These are phyloP conservation scores for Triplophysa dalaica DNA, from an alignment of 2,113 vertebrate species.

Conservation along the genomic window DNA sequence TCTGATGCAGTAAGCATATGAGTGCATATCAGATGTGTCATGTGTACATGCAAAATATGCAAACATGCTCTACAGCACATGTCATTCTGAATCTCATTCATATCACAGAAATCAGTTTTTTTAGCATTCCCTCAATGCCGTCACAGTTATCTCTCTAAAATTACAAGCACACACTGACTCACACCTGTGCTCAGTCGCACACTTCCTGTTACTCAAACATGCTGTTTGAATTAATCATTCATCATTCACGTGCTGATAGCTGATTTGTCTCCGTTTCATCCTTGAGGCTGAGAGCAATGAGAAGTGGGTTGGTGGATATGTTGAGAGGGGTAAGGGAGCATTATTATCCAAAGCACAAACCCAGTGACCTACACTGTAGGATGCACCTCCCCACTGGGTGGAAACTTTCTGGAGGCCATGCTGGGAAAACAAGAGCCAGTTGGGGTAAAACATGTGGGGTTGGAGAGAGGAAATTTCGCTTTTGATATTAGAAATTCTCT, in stretches of 20 bases:
- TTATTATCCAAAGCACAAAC: conserved; percentile 15
- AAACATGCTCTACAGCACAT: neutral
- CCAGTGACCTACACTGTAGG: conserved; percentile 28
- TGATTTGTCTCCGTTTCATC: conserved; percentile 18
- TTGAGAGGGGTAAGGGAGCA: neutral
- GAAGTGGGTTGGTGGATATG: neutral
- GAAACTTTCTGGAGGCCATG: conserved; percentile 43
- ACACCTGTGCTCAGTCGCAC: neutral
- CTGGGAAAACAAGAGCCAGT: conserved; percentile 11
- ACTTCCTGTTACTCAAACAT: conserved; percentile 8
- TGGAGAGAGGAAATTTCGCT: conserved; percentile 3
- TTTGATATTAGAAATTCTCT: conserved; percentile 6
- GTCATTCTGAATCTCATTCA: conserved; percentile 64
- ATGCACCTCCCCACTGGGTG: conserved; percentile 32
- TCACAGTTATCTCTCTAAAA: conserved; percentile 51
- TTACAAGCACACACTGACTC: neutral
- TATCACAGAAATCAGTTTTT: conserved; percentile 59
- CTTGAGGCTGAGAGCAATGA: neutral
- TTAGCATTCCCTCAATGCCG: conserved; percentile 54
- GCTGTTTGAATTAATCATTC: conserved; percentile 1
- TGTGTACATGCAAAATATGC: too few relatives aligned
- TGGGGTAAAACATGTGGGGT: neutral
- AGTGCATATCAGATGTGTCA: too few relatives aligned
- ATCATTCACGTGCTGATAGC: conserved; percentile 10
- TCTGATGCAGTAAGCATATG: too few relatives aligned